Evolutionary conservation across 2,797 vertebrate species (phyloP), one percentile per base, ranked within the genome.

Genomic region (Sebastiscus tertius): DNA sequence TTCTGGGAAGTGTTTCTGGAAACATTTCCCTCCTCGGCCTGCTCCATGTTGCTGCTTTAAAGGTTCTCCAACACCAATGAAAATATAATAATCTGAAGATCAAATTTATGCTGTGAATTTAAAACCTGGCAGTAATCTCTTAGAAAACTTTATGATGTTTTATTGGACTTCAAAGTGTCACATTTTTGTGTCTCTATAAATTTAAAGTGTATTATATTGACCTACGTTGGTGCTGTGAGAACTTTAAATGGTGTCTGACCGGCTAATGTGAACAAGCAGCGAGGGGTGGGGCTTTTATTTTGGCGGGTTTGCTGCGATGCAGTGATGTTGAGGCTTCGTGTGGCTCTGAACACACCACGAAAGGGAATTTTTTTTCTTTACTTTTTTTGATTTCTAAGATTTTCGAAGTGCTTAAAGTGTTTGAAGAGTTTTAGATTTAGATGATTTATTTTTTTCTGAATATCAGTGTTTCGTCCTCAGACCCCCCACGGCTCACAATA

Each of bases 401-500:
- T 84, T 92, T 91, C 85, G 88, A 93, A 95, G 91, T 91, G 89
- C 88, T 94, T 10, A 88, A 87, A 46, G 77, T 79, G 79, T 92
- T 91, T 80, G 76, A 86, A 75, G 82, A 88, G 62, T 84, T 87
- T 75, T 77, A 84, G 82, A 18, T 87, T 91, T 83, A 89, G 89
- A 72, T 36, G 13, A 54, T 84, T 88, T 86, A 3, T 33, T 61
- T 75, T 80, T 49, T 24, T 75, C 27, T 85, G 65, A 83, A 70
- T 27, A 68, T 74, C 79, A 85, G 64, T 86, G 75, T 87, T 92
- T 88, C 81, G 65, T 34, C 59, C 75, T 81, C 20, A 42, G 79
- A 84, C 80, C 81, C 85, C 91, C 46, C 36, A 56, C 16, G 42
- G 42, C 42, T 69, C 22, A 61, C 11, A 36, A 1, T 24, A 24